A percentile compares a stretch with the other conserved stretches of the same genome.
Conservation (phyloP, 2,113 vertebrate species). For the Pomatostomus ruficeps region DNA sequence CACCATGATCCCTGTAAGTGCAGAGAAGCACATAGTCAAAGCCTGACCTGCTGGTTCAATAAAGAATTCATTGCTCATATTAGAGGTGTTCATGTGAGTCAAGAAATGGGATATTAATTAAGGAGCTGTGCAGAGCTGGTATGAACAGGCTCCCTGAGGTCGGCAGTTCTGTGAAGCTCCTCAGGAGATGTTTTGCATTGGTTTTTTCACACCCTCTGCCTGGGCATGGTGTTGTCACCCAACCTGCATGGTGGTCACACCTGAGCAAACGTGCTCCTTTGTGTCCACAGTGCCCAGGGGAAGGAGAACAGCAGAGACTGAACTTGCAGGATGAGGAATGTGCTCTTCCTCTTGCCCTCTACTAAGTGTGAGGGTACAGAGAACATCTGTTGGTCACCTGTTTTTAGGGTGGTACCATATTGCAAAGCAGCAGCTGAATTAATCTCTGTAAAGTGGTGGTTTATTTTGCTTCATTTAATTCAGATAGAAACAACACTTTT, state of each 20-base stretch:
- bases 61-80: not conserved
- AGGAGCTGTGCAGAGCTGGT: not conserved
- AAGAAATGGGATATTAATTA: not conserved
- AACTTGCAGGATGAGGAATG: not conserved
- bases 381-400: not conserved
- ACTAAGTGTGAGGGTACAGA: not conserved
- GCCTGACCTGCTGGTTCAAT: not conserved
- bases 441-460: not conserved
- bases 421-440: not conserved
- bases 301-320: not conserved
- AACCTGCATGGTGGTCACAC: accelerated
- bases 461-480: not conserved
- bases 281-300: too few relatives aligned
- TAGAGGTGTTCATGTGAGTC: not conserved
- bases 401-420: not conserved
- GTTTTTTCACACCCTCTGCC: not conserved
- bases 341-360: not conserved
- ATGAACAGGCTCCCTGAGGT: not conserved
- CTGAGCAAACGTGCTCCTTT: not conserved
- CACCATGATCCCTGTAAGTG: not conserved
- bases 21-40: not conserved
- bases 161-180: not conserved
- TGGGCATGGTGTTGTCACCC: not conserved
- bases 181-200: accelerated
- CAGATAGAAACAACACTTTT: not conserved